A percentile compares a stretch with the other conserved stretches of the same genome.
These are phyloP conservation scores for Drosophila recens DNA, from an alignment of 2,888 invertebrate species.

Conservation along the genomic window DNA sequence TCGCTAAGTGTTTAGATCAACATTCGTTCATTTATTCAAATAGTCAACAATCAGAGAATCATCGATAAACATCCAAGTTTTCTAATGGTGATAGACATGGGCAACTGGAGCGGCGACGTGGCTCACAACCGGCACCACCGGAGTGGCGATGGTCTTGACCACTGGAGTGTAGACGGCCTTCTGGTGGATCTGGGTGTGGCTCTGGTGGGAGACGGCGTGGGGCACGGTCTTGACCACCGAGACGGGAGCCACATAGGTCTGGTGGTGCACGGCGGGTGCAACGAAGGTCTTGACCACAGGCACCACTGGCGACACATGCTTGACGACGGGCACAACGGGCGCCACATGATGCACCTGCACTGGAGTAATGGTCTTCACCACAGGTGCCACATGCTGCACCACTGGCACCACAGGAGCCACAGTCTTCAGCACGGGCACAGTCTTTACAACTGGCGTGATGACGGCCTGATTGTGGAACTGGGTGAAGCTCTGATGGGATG, in stretches of 20 bases:
- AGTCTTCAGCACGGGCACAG: constrained; percentile 39
- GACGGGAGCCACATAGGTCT: constrained; percentile 55
- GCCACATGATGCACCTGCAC: constrained; percentile 57
- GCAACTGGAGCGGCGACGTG: constrained; percentile 64
- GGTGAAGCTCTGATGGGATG: constrained; percentile 87
- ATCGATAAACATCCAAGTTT: not conserved
- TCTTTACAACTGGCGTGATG: constrained; percentile 67
- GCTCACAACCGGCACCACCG: constrained; percentile 60
- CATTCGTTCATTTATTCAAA: constrained; percentile 61
- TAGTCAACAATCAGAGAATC: constrained; percentile 46
- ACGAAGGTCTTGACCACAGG: constrained; percentile 66
- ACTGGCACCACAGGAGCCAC: constrained; percentile 68
- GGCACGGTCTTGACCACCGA: constrained; percentile 62
- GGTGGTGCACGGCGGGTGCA: constrained; percentile 54
- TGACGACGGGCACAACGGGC: constrained; percentile 49
- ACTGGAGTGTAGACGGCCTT: constrained; percentile 65
- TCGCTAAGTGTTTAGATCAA: constrained; percentile 19
- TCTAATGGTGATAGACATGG: constrained; percentile 70
- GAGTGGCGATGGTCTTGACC: constrained; percentile 63
- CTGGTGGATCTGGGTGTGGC: constrained; percentile 77
- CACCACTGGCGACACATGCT: constrained; percentile 33
- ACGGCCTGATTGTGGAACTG: constrained; percentile 86
- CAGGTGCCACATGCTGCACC: constrained; percentile 62
- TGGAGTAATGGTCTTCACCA: constrained; percentile 33
- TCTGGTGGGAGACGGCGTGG: constrained; percentile 72